phyloP scores from a whole-genome alignment of 2,113 vertebrate genomes.

The Chrysemys picta region DNA sequence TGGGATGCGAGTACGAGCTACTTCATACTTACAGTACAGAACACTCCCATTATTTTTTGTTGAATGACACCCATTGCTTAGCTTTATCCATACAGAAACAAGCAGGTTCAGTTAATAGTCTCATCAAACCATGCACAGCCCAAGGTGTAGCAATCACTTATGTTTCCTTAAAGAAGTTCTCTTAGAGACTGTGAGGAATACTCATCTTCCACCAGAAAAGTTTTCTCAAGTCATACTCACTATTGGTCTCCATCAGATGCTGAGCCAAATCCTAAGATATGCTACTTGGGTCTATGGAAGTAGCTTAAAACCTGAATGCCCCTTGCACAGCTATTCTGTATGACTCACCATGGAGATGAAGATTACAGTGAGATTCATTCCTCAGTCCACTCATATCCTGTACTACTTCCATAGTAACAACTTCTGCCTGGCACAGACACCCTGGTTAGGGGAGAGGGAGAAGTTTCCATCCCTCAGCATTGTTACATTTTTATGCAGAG shows the following conservation, averaged over 20 bases:
- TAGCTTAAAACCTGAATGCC: not conserved
- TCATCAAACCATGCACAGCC: not conserved
- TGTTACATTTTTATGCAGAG: not conserved
- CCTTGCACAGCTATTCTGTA: not conserved
- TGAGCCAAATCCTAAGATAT: not conserved
- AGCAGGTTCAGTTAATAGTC: not conserved
- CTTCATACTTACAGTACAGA: constrained; percentile 22
- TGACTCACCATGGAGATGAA: not conserved
- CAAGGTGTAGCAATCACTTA: fast-evolving
- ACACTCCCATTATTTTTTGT: not conserved
- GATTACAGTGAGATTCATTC: not conserved
- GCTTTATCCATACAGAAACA: not conserved
- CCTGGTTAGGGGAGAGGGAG: not conserved
- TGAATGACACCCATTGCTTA: not conserved
- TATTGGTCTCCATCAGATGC: not conserved
- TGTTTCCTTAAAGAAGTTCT: not conserved
- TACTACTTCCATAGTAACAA: not conserved
- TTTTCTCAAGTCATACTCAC: not conserved
- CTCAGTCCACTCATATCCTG: not conserved
- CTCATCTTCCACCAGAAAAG: not conserved
- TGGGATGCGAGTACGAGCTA: not conserved
- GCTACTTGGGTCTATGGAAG: not conserved
- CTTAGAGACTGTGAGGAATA: not conserved
- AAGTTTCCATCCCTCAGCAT: not conserved
- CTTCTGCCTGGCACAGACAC: not conserved